Conservation (phyloP, 2,113 vertebrate genomes). For the Callorhinus ursinus region DNA sequence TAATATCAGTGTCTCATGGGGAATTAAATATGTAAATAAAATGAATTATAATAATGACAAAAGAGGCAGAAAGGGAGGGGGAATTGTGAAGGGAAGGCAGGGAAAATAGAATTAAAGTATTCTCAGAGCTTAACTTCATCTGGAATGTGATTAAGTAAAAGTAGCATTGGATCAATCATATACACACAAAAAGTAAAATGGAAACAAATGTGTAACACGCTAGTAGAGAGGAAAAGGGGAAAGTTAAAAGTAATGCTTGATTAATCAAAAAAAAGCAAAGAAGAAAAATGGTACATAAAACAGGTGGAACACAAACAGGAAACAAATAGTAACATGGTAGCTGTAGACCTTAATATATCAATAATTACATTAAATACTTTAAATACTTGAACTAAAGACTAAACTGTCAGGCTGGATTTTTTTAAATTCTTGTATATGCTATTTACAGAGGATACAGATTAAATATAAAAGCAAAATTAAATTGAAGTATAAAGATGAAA, state of each 20-base stretch:
- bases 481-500: background rate
- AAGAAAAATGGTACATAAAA: background rate
- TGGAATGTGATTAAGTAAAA: background rate
- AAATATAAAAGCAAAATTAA: background rate
- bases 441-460: background rate
- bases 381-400: background rate
- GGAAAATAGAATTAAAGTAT: background rate
- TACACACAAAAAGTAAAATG: background rate
- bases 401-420: background rate
- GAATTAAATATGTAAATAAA: background rate
- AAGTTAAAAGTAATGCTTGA: conserved; percentile 35
- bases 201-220: background rate
- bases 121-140: background rate
- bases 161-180: background rate
- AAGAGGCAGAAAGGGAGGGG: background rate
- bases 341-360: background rate
- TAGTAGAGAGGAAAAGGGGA: background rate
- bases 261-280: background rate
- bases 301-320: background rate
- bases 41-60: background rate
- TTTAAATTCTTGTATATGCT: background rate
- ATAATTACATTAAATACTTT: background rate
- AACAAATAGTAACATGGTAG: background rate
- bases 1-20: background rate
- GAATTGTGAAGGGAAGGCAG: background rate